Evolutionary conservation across 2,888 invertebrate species (phyloP).

Genomic region (Cyrtodaria siliqua): DNA sequence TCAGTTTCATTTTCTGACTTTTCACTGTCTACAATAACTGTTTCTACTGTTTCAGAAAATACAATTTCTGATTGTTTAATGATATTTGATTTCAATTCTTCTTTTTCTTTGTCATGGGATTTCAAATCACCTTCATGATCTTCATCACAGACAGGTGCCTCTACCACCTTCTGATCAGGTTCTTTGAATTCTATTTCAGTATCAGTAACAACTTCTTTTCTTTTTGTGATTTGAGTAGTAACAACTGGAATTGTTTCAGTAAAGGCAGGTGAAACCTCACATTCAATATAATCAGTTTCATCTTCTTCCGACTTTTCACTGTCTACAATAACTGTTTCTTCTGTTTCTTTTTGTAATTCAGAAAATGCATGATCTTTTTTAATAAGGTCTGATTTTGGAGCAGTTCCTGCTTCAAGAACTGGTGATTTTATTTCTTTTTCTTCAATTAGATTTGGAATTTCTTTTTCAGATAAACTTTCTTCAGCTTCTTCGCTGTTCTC

Average conservation of each 20-base stretch:
- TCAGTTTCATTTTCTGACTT: too few relatives aligned
- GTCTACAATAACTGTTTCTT: background rate
- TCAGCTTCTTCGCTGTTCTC: conserved; percentile 5
- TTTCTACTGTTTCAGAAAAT: background rate
- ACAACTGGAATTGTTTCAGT: too few relatives aligned
- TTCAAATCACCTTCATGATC: conserved; percentile 71
- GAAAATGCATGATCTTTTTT: background rate
- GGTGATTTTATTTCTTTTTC: conserved; percentile 17
- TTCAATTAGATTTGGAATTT: conserved; percentile 2
- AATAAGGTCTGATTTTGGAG: background rate
- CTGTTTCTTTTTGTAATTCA: conserved; percentile 5
- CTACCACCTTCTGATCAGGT: background rate
- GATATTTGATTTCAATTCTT: too few relatives aligned
- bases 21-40: background rate
- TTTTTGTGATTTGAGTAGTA: too few relatives aligned
- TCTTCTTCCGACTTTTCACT: background rate
- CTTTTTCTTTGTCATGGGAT: too few relatives aligned
- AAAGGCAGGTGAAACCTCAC: too few relatives aligned
- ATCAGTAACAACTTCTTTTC: too few relatives aligned
- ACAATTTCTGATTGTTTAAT: too few relatives aligned
- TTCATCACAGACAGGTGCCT: conserved; percentile 65
- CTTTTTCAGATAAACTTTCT: conserved; percentile 4
- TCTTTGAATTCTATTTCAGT: too few relatives aligned
- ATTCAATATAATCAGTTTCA: too few relatives aligned
- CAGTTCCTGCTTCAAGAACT: conserved; percentile 3